Evolutionary conservation across 1,140 invertebrate genomes (phyloP), one percentile per base, ranked within the genome.

Genomic region (Caenorhabditis remanei): DNA sequence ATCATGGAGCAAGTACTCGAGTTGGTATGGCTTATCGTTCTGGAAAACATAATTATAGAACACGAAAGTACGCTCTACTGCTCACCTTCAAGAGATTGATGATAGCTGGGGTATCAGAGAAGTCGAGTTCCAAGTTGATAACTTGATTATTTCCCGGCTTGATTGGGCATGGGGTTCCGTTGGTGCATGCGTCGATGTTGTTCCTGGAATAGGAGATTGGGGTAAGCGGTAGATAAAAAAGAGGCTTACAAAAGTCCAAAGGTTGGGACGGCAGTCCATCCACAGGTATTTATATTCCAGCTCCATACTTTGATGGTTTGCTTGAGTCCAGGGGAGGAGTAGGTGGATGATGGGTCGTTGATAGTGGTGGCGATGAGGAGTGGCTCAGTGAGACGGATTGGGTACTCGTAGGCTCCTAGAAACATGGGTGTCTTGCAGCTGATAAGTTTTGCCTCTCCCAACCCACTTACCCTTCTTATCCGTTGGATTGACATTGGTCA

Each of bases 11-110:
- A 79, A 13, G 19, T 79, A 79, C 46, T 79, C 71, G 40, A 79
- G 46, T 50, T 79, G 71, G 21, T 79, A 79, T 14, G 71, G 71
- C 46, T 79, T 79, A 53, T 79, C 71, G 71, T 79, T 79, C 71
- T 79, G 46, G 9, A 32, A 63, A 32, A 53, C 11, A 8, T 0
- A 53, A 14, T 53, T 11, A 53, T 53, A 14, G 50, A 67, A 67
- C 0, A 14, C 19, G 16, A 40, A 40, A n/a, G 32, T 24, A 16
- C 24, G 63, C 13, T 67, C 41, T 8, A 21, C 43, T 11, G 24
- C 43, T 48, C 43, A 79, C 71, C 19, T 79, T 50, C 9, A 79
- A n/a, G 7, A 79, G n/a, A 53, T 79, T 79, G n/a, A 79, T 79
- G 46, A 79, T 79, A 53, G 71, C 71, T 24, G 71, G 71, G 24